These are phyloP conservation scores for Toxostoma redivivum DNA, from an alignment of 2,113 vertebrate genomes.

Conservation along the genomic window DNA sequence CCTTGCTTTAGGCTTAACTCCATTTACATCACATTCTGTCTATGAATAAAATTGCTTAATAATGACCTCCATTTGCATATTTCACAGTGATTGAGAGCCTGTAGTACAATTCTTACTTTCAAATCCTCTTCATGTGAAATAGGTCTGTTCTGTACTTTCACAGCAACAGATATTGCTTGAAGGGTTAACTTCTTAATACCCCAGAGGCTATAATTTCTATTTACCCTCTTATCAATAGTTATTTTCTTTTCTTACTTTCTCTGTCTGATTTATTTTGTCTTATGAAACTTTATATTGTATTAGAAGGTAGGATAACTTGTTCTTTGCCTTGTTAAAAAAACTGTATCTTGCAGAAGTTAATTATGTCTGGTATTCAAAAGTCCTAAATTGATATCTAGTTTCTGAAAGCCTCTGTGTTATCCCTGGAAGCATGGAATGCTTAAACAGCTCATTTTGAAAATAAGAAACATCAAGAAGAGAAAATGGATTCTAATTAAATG, in stretches of 20 bases:
- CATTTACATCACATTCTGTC: background rate
- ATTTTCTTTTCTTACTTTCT: background rate
- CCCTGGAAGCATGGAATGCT: background rate
- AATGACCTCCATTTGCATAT: background rate
- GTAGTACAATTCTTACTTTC: background rate
- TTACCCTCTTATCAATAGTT: background rate
- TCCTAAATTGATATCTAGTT: background rate
- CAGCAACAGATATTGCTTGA: background rate
- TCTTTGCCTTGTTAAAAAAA: background rate
- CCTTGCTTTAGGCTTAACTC: background rate
- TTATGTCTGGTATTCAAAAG: background rate
- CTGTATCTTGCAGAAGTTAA: background rate
- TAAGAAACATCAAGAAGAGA: background rate
- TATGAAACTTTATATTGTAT: background rate
- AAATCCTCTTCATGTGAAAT: background rate
- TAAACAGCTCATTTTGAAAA: background rate
- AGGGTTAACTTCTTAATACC: background rate
- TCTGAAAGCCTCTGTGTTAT: background rate
- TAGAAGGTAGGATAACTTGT: background rate
- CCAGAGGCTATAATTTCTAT: background rate
- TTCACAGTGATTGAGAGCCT: background rate
- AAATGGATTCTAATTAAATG: background rate
- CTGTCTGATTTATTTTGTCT: background rate
- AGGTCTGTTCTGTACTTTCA: background rate
- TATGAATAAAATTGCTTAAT: background rate